Percentiles rank a stretch among this genome's conserved stretches.
phyloP scores from a whole-genome alignment of 2,888 invertebrate genomes.

The Drosophila dives region DNA sequence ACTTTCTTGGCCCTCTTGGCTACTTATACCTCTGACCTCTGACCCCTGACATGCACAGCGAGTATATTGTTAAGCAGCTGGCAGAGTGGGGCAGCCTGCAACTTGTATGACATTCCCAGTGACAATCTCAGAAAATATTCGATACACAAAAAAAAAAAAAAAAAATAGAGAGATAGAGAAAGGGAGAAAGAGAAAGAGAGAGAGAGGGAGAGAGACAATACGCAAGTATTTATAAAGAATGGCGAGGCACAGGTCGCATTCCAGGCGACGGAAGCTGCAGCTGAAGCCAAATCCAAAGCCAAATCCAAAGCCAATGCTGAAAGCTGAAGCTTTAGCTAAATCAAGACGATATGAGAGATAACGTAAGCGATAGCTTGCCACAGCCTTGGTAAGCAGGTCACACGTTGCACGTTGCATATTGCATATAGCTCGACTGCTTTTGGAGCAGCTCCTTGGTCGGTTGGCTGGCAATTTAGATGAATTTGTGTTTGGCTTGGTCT shows the following conservation, averaged over 20 bases:
- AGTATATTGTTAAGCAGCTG: conserved; percentile 11
- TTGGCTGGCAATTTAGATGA: conserved; percentile 63
- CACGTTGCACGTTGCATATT: conserved; percentile 4
- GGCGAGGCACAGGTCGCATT: conserved; percentile 28
- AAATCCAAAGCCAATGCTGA: conserved; percentile 2
- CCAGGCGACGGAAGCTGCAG: conserved; percentile 8
- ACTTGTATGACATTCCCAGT: conserved; percentile 65
- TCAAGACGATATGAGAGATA: conserved; percentile 59
- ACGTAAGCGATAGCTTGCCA: conserved; percentile 52
- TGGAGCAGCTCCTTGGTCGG: conserved; percentile 41
- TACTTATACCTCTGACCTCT: conserved; percentile 2
- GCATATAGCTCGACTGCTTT: conserved; percentile 27
- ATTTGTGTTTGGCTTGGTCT: conserved; percentile 52
- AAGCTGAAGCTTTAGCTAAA: conserved; percentile 21
- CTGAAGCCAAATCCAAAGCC: conserved; percentile 13
- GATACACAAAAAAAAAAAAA: not conserved
- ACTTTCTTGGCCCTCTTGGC: conserved; percentile 5
- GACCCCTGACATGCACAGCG: not conserved
- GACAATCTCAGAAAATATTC: conserved; percentile 38
- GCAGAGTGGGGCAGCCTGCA: conserved; percentile 23
- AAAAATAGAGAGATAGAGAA: not conserved
- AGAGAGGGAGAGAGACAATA: not conserved
- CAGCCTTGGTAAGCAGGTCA: conserved; percentile 60
- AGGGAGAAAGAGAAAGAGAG: not conserved
- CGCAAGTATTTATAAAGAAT: conserved; percentile 58